These are phyloP conservation scores for Heteropelma amictum DNA, from an alignment of 2,888 invertebrate genomes.

Conservation along the genomic window DNA sequence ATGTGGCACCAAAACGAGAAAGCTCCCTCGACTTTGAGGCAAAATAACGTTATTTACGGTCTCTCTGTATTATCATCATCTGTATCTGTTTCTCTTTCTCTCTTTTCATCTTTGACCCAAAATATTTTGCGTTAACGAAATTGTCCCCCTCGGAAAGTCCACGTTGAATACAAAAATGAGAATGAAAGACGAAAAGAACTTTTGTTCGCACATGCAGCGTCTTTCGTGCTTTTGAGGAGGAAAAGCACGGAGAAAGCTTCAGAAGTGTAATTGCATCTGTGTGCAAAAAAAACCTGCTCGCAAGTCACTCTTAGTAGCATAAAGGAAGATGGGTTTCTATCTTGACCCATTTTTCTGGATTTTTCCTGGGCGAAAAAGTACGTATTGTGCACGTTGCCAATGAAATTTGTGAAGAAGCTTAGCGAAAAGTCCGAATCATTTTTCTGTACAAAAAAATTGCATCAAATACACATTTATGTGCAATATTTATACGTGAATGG, in stretches of 20 bases:
- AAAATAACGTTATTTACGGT: conserved; percentile 28
- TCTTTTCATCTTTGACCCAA: not conserved
- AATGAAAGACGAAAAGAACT: not conserved
- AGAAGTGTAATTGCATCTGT: too few relatives aligned
- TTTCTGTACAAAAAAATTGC: too few relatives aligned
- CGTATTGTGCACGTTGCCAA: too few relatives aligned
- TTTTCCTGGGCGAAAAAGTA: too few relatives aligned
- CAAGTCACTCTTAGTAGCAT: too few relatives aligned
- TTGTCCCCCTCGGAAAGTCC: conserved; percentile 39
- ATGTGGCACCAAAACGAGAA: conserved; percentile 42
- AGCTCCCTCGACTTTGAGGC: conserved; percentile 19
- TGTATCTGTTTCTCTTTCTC: not conserved
- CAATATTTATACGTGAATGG: too few relatives aligned
- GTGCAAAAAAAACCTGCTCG: too few relatives aligned
- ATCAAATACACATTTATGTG: too few relatives aligned
- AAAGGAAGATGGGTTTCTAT: too few relatives aligned
- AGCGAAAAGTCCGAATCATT: too few relatives aligned
- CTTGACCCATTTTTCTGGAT: too few relatives aligned
- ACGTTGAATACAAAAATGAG: conserved; percentile 54
- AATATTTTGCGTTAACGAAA: conserved; percentile 52
- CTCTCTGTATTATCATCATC: not conserved
- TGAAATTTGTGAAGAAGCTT: too few relatives aligned
- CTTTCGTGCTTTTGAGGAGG: not conserved
- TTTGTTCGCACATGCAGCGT: not conserved
- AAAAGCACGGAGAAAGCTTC: not conserved